phyloP scores from a whole-genome alignment of 1,140 invertebrate genomes.

The Globodera rostochiensis region DNA sequence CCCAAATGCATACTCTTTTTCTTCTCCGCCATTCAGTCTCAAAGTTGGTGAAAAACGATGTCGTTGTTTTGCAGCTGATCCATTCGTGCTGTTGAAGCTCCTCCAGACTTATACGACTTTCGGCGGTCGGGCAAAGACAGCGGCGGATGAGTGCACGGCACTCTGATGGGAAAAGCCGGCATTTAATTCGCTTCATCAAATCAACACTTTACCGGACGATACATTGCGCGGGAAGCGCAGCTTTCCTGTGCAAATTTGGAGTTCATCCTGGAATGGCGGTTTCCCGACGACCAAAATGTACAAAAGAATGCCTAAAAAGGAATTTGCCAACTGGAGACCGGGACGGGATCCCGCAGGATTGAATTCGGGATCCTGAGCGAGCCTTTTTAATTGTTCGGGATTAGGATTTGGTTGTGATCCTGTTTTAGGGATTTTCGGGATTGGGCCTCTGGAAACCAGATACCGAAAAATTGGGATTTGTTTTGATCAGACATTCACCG shows the following conservation, averaged over 20 bases:
- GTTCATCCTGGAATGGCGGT: conserved; percentile 11
- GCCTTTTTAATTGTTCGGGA: too few species aligned
- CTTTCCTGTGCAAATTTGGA: conserved; percentile 22
- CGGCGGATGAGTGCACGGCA: conserved; percentile 7
- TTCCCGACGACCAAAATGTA: conserved; percentile 21
- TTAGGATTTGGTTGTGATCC: too few species aligned
- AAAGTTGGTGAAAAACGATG: not conserved
- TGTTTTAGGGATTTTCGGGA: too few species aligned
- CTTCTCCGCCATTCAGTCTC: not conserved
- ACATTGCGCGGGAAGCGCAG: conserved; percentile 4
- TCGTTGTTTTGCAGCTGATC: not conserved
- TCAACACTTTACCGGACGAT: not conserved
- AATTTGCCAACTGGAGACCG: not conserved
- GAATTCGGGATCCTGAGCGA: too few species aligned
- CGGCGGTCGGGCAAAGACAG: conserved; percentile 6
- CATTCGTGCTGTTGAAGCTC: conserved; percentile 1
- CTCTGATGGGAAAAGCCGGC: not conserved
- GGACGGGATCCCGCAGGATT: not conserved
- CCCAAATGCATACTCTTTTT: not conserved
- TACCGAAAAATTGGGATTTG: too few species aligned
- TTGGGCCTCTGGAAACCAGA: too few species aligned
- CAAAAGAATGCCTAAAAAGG: conserved; percentile 10
- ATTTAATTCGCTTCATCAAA: not conserved
- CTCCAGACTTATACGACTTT: conserved; percentile 14
- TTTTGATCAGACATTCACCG: too few species aligned